phyloP scores from a whole-genome alignment of 2,888 invertebrate species.

The Epistrophella euchroma region DNA sequence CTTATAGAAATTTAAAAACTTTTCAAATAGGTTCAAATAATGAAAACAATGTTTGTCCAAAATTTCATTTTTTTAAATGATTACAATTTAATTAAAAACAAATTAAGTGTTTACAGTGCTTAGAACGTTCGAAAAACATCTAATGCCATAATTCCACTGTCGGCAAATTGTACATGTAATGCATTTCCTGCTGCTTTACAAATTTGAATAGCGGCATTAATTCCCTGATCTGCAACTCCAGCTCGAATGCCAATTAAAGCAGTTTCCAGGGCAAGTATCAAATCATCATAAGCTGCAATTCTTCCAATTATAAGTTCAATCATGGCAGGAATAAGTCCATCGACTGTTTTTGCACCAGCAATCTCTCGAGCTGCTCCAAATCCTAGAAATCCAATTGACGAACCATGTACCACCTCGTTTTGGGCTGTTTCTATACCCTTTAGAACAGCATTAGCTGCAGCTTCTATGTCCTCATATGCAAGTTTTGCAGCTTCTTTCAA shows the following conservation, averaged over 20 bases:
- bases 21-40: no score
- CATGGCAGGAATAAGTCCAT: background rate
- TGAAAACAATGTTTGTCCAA: no score
- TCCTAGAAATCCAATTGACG: background rate
- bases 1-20: no score
- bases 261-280: background rate
- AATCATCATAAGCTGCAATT: background rate
- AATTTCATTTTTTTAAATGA: no score
- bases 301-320: background rate
- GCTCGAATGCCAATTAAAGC: background rate
- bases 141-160: background rate
- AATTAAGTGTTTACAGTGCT: no score
- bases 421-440: background rate
- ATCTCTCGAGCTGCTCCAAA: slow-evolving; percentile 16
- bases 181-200: background rate
- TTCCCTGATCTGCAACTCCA: background rate
- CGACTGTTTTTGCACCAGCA: background rate
- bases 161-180: background rate
- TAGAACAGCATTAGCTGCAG: background rate
- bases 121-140: background rate
- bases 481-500: background rate
- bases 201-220: background rate
- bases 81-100: no score
- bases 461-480: background rate
- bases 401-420: background rate